A percentile compares a stretch with the other conserved stretches of the same genome.
Evolutionary conservation across 2,888 invertebrate species (phyloP).

Genomic region (Tenodera sinensis): DNA sequence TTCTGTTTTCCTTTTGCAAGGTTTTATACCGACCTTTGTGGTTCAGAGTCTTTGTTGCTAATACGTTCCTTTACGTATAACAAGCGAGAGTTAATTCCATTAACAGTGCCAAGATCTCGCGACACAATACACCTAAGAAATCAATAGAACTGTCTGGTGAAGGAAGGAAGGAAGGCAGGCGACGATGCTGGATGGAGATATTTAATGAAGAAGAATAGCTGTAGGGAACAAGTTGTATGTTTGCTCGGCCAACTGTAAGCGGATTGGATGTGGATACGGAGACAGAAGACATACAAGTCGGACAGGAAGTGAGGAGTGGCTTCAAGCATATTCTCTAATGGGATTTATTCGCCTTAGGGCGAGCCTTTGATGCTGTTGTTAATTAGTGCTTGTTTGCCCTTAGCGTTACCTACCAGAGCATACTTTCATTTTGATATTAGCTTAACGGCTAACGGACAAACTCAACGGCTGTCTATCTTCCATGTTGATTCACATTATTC

Average conservation of each 20-base stretch:
- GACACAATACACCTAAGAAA: not conserved
- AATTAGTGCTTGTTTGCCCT: not conserved
- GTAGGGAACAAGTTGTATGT: not conserved
- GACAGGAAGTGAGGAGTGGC: not conserved
- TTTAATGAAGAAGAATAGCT: not conserved
- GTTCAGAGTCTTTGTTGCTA: too few species aligned
- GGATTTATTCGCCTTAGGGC: not conserved
- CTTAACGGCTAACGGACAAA: not conserved
- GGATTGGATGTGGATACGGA: not conserved
- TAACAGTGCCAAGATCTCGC: too few species aligned
- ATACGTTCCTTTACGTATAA: too few species aligned
- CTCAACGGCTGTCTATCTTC: too few species aligned
- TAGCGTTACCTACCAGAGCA: not conserved
- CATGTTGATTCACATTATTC: too few species aligned
- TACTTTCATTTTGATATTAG: not conserved
- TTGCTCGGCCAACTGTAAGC: not conserved
- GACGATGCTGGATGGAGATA: not conserved
- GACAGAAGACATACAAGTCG: conserved; percentile 7
- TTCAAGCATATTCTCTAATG: not conserved
- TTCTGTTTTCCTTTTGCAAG: too few species aligned
- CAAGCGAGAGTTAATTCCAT: too few species aligned
- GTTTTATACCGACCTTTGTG: too few species aligned
- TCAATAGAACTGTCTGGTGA: not conserved
- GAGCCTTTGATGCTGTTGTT: not conserved
- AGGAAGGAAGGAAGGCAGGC: too few species aligned